phyloP scores from a whole-genome alignment of 2,888 invertebrate species.

The Trachelus troglodyta region DNA sequence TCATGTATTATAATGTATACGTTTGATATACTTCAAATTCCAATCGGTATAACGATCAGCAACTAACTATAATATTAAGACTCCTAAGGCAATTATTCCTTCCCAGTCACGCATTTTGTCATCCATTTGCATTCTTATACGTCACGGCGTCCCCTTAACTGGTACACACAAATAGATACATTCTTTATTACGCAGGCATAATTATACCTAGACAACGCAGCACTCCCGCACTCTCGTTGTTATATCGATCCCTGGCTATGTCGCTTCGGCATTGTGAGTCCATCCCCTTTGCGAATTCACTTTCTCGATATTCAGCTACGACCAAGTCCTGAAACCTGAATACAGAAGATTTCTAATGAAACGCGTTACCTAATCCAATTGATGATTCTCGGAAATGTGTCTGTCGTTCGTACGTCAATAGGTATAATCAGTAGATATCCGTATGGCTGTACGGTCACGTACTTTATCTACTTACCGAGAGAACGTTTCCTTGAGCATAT shows the following conservation, averaged over 20 bases:
- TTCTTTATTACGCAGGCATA: not conserved
- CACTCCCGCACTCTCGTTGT: not conserved
- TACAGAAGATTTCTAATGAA: not conserved
- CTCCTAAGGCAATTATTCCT: not conserved
- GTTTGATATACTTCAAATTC: not conserved
- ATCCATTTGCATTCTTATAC: not conserved
- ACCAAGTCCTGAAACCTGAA: not conserved
- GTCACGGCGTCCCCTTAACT: not conserved
- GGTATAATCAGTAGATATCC: not conserved
- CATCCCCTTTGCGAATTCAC: no score
- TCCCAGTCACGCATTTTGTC: not conserved
- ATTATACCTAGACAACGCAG: not conserved
- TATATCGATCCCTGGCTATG: not conserved
- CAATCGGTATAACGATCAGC: not conserved
- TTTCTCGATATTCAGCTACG: not conserved
- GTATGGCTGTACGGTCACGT: not conserved
- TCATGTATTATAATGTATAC: not conserved
- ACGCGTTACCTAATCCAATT: not conserved
- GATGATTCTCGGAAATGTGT: not conserved
- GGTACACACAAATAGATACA: not conserved
- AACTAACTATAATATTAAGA: not conserved
- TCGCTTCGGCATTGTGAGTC: not conserved
- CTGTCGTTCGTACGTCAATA: not conserved
- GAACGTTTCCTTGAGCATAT: slow-evolving; percentile 46
- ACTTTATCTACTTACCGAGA: slow-evolving; percentile 38